phyloP scores from a whole-genome alignment of 2,797 vertebrate species.

The Myripristis murdjan region DNA sequence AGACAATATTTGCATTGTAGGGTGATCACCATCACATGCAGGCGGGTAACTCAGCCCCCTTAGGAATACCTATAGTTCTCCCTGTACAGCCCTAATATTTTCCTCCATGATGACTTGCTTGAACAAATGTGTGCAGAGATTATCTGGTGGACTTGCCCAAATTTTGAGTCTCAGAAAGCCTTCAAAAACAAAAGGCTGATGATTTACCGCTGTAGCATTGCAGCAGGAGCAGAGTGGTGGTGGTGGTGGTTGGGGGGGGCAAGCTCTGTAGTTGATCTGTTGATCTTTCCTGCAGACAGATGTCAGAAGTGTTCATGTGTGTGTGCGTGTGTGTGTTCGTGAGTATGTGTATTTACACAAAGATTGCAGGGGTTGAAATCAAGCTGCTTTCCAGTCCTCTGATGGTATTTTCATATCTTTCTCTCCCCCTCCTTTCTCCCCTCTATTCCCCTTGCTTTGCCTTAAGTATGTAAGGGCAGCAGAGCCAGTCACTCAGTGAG shows the following conservation, averaged over 20 bases:
- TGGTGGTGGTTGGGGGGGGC: constrained; percentile 22
- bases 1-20: constrained; percentile 54
- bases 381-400: constrained; percentile 64
- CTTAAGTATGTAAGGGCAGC: constrained; percentile 54
- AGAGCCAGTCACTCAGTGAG: constrained; percentile 49
- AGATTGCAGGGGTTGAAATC: constrained; percentile 59
- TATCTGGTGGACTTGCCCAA: constrained; percentile 15
- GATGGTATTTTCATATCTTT: constrained; percentile 72
- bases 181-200: constrained; percentile 54
- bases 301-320: constrained; percentile 60
- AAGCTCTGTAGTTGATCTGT: constrained; percentile 62
- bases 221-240: constrained; percentile 45
- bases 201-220: constrained; percentile 43
- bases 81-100: constrained; percentile 30
- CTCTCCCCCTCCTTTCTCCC: constrained; percentile 51
- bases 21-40: constrained; percentile 47
- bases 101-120: constrained; percentile 43
- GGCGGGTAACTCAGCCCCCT: constrained; percentile 5
- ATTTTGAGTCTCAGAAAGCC: constrained; percentile 20
- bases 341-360: constrained; percentile 67
- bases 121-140: constrained; percentile 46
- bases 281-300: constrained; percentile 68
- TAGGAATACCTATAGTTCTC: constrained; percentile 42
- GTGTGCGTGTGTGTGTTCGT: constrained; percentile 14
- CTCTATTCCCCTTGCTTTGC: constrained; percentile 45